A percentile compares a stretch with the other conserved stretches of the same genome.
Evolutionary conservation across 2,888 invertebrate species (phyloP).

Genomic region (Drepanosiphum platanoidis): DNA sequence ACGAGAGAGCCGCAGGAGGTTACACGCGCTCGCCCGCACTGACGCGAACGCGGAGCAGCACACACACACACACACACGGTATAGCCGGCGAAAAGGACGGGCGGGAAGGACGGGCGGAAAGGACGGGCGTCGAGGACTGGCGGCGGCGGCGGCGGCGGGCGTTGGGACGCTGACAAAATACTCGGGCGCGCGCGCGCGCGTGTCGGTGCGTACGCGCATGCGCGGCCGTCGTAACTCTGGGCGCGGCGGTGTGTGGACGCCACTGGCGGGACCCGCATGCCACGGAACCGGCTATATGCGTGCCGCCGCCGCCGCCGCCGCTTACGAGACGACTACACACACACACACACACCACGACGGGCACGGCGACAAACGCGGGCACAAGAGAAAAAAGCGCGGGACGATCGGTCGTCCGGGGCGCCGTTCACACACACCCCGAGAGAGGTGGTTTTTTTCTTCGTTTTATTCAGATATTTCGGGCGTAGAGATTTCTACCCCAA

Average conservation of each 20-base stretch:
- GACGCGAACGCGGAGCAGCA: too few relatives aligned
- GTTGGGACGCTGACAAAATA: slow-evolving; percentile 56
- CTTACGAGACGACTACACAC: background rate
- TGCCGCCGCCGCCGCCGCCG: background rate
- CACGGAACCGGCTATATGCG: slow-evolving; percentile 38
- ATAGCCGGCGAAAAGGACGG: background rate
- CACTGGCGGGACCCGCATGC: slow-evolving; percentile 16
- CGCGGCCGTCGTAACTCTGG: background rate
- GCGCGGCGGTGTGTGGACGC: slow-evolving; percentile 30
- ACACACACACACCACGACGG: background rate
- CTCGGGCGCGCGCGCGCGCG: slow-evolving; percentile 1
- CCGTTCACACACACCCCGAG: slow-evolving; percentile 34
- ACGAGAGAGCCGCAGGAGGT: background rate
- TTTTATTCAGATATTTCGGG: too few relatives aligned
- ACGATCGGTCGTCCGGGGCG: slow-evolving; percentile 38
- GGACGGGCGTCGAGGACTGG: too few relatives aligned
- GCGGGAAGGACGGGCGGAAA: background rate
- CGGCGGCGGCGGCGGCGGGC: background rate
- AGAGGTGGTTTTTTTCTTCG: too few relatives aligned
- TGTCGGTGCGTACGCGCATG: background rate
- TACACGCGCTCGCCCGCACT: background rate
- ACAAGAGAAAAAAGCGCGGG: slow-evolving; percentile 55
- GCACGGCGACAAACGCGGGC: slow-evolving; percentile 12
- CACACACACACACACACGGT: background rate
- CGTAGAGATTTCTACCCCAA: too few relatives aligned